A percentile compares a stretch with the other conserved stretches of the same genome.
Conservation (phyloP, 2,888 invertebrate genomes). For the Chaetoderma sp. region DNA sequence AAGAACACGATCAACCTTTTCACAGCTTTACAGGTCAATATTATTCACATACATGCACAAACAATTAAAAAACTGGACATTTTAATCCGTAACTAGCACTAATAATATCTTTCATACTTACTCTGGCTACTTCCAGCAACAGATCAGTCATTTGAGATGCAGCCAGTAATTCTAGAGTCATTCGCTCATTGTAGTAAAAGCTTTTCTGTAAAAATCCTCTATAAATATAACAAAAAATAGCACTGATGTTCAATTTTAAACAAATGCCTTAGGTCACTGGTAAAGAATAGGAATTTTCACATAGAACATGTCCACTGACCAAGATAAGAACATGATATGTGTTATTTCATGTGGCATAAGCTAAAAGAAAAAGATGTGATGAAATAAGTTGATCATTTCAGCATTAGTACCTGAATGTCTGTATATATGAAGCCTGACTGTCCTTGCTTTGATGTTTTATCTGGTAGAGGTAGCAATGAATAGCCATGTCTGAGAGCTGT, state of each 20-base stretch:
- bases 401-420: too few relatives aligned
- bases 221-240: constrained; percentile 25
- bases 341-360: not conserved
- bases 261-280: not conserved
- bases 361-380: too few relatives aligned
- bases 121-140: constrained; percentile 72
- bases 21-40: not conserved
- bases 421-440: too few relatives aligned
- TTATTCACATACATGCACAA: not conserved
- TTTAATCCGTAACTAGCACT: too few relatives aligned
- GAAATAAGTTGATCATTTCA: too few relatives aligned
- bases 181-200: constrained; percentile 76
- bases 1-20: not conserved
- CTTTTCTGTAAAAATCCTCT: constrained; percentile 74
- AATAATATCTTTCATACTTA: too few relatives aligned
- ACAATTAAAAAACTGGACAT: not conserved
- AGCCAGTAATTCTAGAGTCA: constrained; percentile 76
- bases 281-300: constrained; percentile 6
- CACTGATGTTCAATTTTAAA: not conserved
- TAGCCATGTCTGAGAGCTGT: constrained; percentile 77
- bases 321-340: too few relatives aligned
- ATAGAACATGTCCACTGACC: too few relatives aligned
- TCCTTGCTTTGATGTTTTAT: too few relatives aligned
- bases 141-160: constrained; percentile 77
- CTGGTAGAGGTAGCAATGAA: constrained; percentile 77